Evolutionary conservation across 1,140 invertebrate species (phyloP), one percentile per base, ranked within the genome.

Genomic region (Lordiphosa mommai): DNA sequence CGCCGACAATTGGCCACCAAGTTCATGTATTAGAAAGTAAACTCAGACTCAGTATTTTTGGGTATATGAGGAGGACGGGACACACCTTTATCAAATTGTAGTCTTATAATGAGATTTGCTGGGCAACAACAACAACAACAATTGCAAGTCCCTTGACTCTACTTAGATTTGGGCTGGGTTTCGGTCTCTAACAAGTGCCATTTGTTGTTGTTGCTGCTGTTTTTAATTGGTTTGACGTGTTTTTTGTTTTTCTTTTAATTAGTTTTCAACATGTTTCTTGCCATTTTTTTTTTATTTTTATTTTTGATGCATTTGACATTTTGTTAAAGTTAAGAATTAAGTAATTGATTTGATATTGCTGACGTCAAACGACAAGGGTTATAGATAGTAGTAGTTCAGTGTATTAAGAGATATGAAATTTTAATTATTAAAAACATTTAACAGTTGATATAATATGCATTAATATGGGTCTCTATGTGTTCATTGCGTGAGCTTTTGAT

Each of bases 11-110:
- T 61, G 71, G 68, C 76, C 74, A 80, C 10, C 43, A 14, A 14
- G 67, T 60, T 77, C 68, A 69, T 74, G 74, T 73, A 79, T 80
- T 80, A 80, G 74, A 80, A 80, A 80, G 74, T 82, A 72, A 72
- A 53, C 17, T 13, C 16, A n/a, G 12, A 43, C 40, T 12, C n/a
- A n/a, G 20, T 14, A 44, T 12, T 9, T 12, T 10, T 7, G 13
- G 7, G 10, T 13, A 23, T 43, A 14, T 43, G 13, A 6, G 9
- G 14, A 10, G 12, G 14, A 27, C 20, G 50, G 36, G 72, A 61
- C 74, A 82, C 74, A 68, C 63, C 64, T 46, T 9, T 12, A 47
- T 29, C 23, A 33, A 32, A 32, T 47, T 14, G 29, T 14, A 32
- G 27, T 14, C 29, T 47, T 47, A 47, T 47, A 47, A 47, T 47